These are phyloP conservation scores for Poeciliopsis turrubarensis DNA, from an alignment of 2,113 vertebrate genomes.

Conservation along the genomic window DNA sequence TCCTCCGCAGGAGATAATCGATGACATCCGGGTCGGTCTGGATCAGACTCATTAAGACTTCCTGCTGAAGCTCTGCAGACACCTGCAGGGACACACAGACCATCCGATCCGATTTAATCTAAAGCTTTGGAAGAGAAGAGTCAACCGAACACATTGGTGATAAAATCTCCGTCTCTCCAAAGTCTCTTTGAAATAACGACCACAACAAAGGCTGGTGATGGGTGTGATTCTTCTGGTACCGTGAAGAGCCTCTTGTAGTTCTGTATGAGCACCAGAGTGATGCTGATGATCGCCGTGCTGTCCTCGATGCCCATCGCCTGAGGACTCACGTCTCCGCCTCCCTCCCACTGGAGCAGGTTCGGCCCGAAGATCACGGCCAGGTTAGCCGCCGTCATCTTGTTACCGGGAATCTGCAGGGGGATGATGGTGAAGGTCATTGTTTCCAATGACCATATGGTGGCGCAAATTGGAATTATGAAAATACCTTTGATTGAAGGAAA, in stretches of 20 bases:
- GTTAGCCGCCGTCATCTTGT: slow-evolving; percentile 93
- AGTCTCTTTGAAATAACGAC: not conserved
- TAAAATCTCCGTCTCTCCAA: too few species aligned
- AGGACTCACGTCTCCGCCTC: slow-evolving; percentile 74
- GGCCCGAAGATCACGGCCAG: slow-evolving; percentile 93
- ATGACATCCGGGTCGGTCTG: slow-evolving; percentile 92
- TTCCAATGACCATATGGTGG: too few species aligned
- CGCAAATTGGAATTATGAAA: too few species aligned
- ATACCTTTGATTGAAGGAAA: too few species aligned
- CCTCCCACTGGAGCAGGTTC: slow-evolving; percentile 87
- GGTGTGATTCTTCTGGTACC: slow-evolving; percentile 62
- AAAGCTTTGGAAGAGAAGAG: not conserved
- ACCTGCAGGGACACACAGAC: slow-evolving; percentile 76
- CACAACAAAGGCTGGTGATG: too few species aligned
- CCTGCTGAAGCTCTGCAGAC: slow-evolving; percentile 85
- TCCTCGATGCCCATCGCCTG: slow-evolving; percentile 84
- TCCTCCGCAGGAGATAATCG: slow-evolving; percentile 89
- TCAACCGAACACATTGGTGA: not conserved
- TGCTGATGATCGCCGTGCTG: slow-evolving; percentile 86
- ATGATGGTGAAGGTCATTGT: too few species aligned
- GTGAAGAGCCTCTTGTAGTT: slow-evolving; percentile 86
- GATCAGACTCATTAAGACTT: slow-evolving; percentile 89
- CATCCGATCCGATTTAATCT: not conserved
- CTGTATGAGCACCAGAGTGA: slow-evolving; percentile 87
- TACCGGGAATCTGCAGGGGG: slow-evolving; percentile 84